Evolutionary conservation across 2,113 vertebrate genomes (phyloP).

Genomic region (Cromileptes altivelis): DNA sequence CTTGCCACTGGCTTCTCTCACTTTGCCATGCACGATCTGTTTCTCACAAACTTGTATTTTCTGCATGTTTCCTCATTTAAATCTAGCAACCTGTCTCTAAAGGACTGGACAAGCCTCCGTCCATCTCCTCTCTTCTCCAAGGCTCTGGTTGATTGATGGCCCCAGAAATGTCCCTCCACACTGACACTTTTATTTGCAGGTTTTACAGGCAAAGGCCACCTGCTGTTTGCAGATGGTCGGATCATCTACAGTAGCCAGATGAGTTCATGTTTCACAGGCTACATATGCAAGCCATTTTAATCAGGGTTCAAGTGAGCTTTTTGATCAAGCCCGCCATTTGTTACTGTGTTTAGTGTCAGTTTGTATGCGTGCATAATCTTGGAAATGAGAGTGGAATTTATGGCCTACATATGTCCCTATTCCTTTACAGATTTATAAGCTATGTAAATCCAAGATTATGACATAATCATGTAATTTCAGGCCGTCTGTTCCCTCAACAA

Average conservation of each 20-base stretch:
- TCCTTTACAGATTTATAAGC: conserved; percentile 59
- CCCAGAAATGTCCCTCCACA: conserved; percentile 29
- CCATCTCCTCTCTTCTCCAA: conserved; percentile 16
- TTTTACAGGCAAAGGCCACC: conserved; percentile 62
- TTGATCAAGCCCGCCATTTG: neutral
- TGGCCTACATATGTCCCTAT: conserved; percentile 51
- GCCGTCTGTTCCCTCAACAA: conserved; percentile 48
- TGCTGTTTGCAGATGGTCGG: conserved; percentile 59
- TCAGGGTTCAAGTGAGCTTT: neutral
- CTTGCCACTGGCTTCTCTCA: neutral
- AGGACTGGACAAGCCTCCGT: conserved; percentile 15
- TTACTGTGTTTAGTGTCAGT: neutral
- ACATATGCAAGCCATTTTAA: conserved; percentile 21
- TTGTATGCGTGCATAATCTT: neutral
- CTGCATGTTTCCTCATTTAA: conserved; percentile 2
- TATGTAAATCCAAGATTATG: conserved; percentile 69
- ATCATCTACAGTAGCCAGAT: conserved; percentile 29
- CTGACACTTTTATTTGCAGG: conserved; percentile 55
- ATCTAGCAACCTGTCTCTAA: conserved; percentile 4
- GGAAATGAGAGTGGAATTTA: conserved; percentile 47
- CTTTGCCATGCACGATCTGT: neutral
- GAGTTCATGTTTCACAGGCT: neutral
- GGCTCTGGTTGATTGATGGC: conserved; percentile 60
- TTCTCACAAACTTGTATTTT: neutral
- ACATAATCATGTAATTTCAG: conserved; percentile 51